Percentiles rank a stretch among this genome's conserved stretches.
phyloP scores from a whole-genome alignment of 2,797 vertebrate species.

The Danionella dracula region DNA sequence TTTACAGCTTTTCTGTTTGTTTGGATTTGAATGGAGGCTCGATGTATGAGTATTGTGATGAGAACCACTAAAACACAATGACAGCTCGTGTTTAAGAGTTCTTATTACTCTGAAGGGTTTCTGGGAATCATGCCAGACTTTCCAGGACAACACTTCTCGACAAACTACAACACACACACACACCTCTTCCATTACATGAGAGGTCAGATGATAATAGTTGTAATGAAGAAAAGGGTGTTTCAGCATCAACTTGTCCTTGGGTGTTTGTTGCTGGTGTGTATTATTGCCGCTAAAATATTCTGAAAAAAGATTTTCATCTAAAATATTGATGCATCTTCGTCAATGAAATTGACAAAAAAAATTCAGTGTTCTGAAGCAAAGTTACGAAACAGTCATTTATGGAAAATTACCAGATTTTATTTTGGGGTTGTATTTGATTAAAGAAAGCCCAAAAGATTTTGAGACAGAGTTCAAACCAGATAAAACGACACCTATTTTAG shows the following conservation, averaged over 20 bases:
- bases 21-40: constrained; percentile 8
- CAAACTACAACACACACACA: constrained; percentile 24
- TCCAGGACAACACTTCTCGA: constrained; percentile 26
- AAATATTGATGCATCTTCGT: no score
- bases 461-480: no score
- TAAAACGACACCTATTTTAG: no score
- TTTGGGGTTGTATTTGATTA: no score
- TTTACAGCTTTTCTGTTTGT: constrained; percentile 10
- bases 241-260: background rate
- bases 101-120: constrained; percentile 24
- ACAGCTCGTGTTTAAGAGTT: background rate
- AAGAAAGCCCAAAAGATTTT: no score
- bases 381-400: no score
- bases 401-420: no score
- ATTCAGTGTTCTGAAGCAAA: no score
- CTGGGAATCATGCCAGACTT: constrained; percentile 37
- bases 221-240: constrained; percentile 2
- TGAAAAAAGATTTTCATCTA: no score
- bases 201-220: constrained; percentile 20
- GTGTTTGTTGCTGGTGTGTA: background rate
- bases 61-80: constrained; percentile 1
- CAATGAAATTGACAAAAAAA: no score
- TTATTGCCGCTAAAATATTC: no score
- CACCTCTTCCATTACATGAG: constrained; percentile 12
- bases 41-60: constrained; percentile 14